Evolutionary conservation across 2,888 invertebrate species (phyloP).

Genomic region (Neria commutata): DNA sequence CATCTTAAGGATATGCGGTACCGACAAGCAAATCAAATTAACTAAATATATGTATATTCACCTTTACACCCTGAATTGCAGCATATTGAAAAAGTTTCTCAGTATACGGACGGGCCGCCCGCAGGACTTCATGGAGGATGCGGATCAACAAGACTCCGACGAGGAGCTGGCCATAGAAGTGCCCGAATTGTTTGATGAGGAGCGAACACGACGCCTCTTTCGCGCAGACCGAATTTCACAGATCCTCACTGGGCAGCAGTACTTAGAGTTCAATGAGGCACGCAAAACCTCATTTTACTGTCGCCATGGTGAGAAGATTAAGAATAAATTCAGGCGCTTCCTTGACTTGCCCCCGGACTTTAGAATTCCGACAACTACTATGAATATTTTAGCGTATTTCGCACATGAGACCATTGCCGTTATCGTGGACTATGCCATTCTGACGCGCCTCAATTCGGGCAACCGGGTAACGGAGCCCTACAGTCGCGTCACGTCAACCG

Average conservation of each 20-base stretch:
- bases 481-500: conserved; percentile 66
- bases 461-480: conserved; percentile 74
- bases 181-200: conserved; percentile 61
- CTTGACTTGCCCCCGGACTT: conserved; percentile 70
- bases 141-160: conserved; percentile 64
- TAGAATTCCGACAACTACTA: conserved; percentile 68
- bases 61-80: too few relatives aligned
- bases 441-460: conserved; percentile 78
- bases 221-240: conserved; percentile 69
- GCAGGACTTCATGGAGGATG: conserved; percentile 59
- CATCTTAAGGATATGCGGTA: conserved; percentile 72
- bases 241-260: conserved; percentile 67
- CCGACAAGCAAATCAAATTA: too few relatives aligned
- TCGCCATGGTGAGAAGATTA: conserved; percentile 64
- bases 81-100: conserved; percentile 51
- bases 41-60: too few relatives aligned
- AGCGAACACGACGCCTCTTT: conserved; percentile 60
- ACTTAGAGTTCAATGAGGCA: conserved; percentile 80
- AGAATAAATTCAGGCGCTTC: conserved; percentile 68
- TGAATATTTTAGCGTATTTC: conserved; percentile 82
- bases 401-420: conserved; percentile 91
- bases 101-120: conserved; percentile 56
- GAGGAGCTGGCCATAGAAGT: conserved; percentile 65
- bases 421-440: conserved; percentile 81
- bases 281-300: conserved; percentile 75